These are phyloP conservation scores for Acanthochromis polyacanthus DNA, from an alignment of 2,113 vertebrate genomes.

Conservation along the genomic window DNA sequence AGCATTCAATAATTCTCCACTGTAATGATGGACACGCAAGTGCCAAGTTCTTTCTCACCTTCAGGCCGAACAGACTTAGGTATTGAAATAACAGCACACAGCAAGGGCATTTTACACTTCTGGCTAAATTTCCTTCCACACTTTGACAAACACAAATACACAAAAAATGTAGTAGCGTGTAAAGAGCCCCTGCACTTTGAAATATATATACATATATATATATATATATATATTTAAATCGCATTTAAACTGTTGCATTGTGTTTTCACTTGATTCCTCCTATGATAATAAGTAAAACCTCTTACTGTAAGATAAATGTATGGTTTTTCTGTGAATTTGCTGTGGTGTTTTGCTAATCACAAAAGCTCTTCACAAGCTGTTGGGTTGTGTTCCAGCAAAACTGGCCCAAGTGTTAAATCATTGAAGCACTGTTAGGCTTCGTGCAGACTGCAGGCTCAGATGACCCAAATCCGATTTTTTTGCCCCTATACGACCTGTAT, in stretches of 20 bases:
- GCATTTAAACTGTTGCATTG: background rate
- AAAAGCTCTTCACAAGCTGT: conserved; percentile 1
- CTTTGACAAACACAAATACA: conserved; percentile 29
- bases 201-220: too few species aligned
- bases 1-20: conserved; percentile 63
- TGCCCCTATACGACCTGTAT: too few species aligned
- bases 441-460: too few species aligned
- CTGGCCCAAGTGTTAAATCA: background rate
- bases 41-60: conserved; percentile 47
- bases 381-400: conserved; percentile 6
- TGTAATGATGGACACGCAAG: conserved; percentile 60
- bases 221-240: conserved; percentile 28
- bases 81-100: conserved; percentile 42
- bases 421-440: background rate
- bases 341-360: conserved; percentile 9
- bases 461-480: too few species aligned
- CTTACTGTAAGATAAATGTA: conserved; percentile 11
- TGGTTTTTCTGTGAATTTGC: conserved; percentile 1
- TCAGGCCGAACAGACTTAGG: conserved; percentile 36
- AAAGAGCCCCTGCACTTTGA: conserved; percentile 11
- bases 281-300: background rate
- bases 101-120: conserved; percentile 31
- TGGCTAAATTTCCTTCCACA: conserved; percentile 13
- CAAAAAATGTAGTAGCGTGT: background rate
- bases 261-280: conserved; percentile 3